These are phyloP conservation scores for Drosophila anomelani DNA, from an alignment of 2,888 invertebrate species.

Conservation along the genomic window DNA sequence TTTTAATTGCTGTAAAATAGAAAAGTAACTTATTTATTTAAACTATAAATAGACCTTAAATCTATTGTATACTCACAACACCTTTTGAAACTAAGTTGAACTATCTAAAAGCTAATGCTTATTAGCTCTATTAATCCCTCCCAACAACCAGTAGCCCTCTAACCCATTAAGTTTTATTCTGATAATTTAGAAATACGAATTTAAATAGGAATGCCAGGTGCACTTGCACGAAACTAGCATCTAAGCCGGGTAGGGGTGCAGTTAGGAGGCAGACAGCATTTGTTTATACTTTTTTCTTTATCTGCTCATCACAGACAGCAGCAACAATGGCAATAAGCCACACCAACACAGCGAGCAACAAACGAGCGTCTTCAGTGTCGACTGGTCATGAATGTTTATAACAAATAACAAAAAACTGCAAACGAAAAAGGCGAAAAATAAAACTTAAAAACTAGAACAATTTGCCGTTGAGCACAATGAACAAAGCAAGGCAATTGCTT, in stretches of 20 bases:
- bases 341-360: constrained; percentile 17
- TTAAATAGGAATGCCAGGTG: constrained; percentile 17
- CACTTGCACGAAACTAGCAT: constrained; percentile 10
- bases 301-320: constrained; percentile 40
- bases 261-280: constrained; percentile 9
- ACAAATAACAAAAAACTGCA: constrained; percentile 27
- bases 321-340: constrained; percentile 20
- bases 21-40: too few relatives aligned
- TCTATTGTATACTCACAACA: too few relatives aligned
- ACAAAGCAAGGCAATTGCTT: constrained; percentile 79
- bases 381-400: constrained; percentile 68
- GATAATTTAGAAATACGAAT: constrained; percentile 19
- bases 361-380: constrained; percentile 72
- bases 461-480: constrained; percentile 74
- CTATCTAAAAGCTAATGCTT: background rate
- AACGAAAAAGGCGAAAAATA: constrained; percentile 38
- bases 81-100: background rate
- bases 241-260: constrained; percentile 8
- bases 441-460: constrained; percentile 71
- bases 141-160: background rate
- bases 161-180: constrained; percentile 14
- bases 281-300: constrained; percentile 23
- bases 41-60: too few relatives aligned
- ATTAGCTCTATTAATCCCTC: constrained; percentile 5
- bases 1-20: too few relatives aligned